Evolutionary conservation across 2,113 vertebrate genomes (phyloP), one percentile per base, ranked within the genome.

Genomic region (Polyodon spathula): DNA sequence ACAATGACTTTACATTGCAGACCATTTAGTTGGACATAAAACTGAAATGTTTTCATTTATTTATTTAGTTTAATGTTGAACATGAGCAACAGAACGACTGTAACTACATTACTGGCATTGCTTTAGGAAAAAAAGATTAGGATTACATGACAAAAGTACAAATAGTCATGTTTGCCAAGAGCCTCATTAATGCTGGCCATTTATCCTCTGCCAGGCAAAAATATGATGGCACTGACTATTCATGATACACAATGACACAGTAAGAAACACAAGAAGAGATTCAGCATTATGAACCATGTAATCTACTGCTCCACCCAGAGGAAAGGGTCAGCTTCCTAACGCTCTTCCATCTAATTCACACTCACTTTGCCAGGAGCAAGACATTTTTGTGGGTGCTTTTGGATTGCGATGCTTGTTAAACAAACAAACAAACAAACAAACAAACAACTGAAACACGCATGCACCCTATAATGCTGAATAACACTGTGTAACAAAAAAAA

Each of bases 61-160:
- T 60, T 59, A 40, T 17, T 37, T 10, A 65, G 58, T 76, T 78
- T 71, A 40, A 65, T 73, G 72, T 71, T 54, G 74, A 71, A 73
- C 66, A 63, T 68, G 9, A 48, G 67, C 51, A 70, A 75, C 59
- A 73, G 8, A 40, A 60, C 60, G 64, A 65, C 67, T 65, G 64
- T 74, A 69, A 66, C 62, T 68, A 74, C 73, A 69, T 62, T 72
- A 66, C 59, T 62, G 59, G 72, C 68, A 69, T 59, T 63, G 61
- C 63, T 75, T 60, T 37, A 42, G 11, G 42, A 44, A 44, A 44
- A 12, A 44, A 44, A 60, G 68, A 68, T 73, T 70, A 27, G 51
- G 62, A 51, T 72, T 68, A 63, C 59, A 41, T 69, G 65, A 58
- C 78, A 71, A 63, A 67, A 74, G 68, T 57, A 59, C 60, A 27